These are phyloP conservation scores for Athalia circularis DNA, from an alignment of 2,888 invertebrate genomes.

Conservation along the genomic window DNA sequence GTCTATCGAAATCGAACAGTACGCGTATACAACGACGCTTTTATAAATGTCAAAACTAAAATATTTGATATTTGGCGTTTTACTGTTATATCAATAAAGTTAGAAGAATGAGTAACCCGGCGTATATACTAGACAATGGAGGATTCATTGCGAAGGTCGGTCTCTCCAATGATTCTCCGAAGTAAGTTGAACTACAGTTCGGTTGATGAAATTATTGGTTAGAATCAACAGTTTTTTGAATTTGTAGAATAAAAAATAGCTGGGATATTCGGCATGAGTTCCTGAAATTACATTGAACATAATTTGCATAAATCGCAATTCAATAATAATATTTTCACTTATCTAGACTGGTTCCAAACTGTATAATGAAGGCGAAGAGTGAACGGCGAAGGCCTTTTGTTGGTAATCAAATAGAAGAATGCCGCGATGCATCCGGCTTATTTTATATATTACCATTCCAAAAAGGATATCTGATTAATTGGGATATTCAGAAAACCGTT, in stretches of 20 bases:
- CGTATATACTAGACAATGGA: conserved; percentile 92
- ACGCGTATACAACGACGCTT: background rate
- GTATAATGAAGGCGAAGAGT: conserved; percentile 98
- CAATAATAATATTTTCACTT: background rate
- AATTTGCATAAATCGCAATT: too few relatives aligned
- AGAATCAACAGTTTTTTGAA: background rate
- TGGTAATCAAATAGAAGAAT: conserved; percentile 96
- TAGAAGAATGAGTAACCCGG: conserved; percentile 65
- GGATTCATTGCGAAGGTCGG: conserved; percentile 92
- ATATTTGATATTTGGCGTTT: background rate
- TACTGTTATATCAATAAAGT: conserved; percentile 4
- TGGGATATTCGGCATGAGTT: too few relatives aligned
- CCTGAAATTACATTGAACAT: too few relatives aligned
- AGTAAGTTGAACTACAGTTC: conserved; percentile 72
- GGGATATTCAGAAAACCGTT: conserved; percentile 96
- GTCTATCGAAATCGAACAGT: background rate
- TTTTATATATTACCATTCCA: conserved; percentile 96
- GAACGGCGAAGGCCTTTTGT: conserved; percentile 95
- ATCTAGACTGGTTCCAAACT: conserved; percentile 89
- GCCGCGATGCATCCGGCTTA: conserved; percentile 95
- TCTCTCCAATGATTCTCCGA: conserved; percentile 82
- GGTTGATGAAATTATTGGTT: conserved; percentile 20
- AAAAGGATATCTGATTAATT: conserved; percentile 95
- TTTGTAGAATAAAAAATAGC: background rate
- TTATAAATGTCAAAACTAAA: conserved; percentile 12